Conservation (phyloP, 2,888 invertebrate species). For the Craniophora ligustri region DNA sequence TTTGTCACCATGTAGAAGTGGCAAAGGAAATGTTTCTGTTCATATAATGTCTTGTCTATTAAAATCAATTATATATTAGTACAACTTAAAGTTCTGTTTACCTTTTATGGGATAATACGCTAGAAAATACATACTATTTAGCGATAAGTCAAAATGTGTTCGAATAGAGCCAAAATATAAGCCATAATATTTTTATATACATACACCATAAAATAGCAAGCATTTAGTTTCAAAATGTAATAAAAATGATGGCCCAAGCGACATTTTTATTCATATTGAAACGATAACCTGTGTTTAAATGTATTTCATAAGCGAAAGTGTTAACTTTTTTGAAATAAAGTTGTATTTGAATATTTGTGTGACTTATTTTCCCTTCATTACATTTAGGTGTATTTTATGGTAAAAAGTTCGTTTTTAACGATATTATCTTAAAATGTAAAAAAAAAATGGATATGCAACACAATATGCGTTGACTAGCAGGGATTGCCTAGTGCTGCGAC, state of each 20-base stretch:
- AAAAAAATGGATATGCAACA: too few species aligned
- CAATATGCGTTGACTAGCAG: too few species aligned
- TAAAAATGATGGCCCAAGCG: slow-evolving; percentile 26
- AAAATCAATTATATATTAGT: not conserved
- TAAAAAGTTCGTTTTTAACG: too few species aligned
- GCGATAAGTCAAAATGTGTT: slow-evolving; percentile 46
- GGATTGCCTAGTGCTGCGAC: too few species aligned
- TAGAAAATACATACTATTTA: slow-evolving; percentile 14
- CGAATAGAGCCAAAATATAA: slow-evolving; percentile 43
- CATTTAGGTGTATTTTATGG: too few species aligned
- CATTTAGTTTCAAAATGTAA: slow-evolving; percentile 41
- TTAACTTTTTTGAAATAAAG: slow-evolving; percentile 56
- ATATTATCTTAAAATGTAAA: too few species aligned
- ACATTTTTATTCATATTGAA: slow-evolving; percentile 21
- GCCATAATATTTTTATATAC: slow-evolving; percentile 51
- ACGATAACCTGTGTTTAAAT: slow-evolving; percentile 15
- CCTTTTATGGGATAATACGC: not conserved
- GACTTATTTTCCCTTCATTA: slow-evolving; percentile 10
- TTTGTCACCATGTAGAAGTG: too few species aligned
- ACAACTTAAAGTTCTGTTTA: not conserved
- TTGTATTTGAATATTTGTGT: slow-evolving; percentile 36
- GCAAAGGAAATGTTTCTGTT: too few species aligned
- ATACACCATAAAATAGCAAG: slow-evolving; percentile 26
- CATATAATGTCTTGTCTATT: too few species aligned
- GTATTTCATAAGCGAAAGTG: slow-evolving; percentile 39